Percentiles rank a stretch among this genome's conserved stretches.
These are phyloP conservation scores for Thamnophis sirtalis DNA, from an alignment of 2,113 vertebrate genomes.

Conservation along the genomic window DNA sequence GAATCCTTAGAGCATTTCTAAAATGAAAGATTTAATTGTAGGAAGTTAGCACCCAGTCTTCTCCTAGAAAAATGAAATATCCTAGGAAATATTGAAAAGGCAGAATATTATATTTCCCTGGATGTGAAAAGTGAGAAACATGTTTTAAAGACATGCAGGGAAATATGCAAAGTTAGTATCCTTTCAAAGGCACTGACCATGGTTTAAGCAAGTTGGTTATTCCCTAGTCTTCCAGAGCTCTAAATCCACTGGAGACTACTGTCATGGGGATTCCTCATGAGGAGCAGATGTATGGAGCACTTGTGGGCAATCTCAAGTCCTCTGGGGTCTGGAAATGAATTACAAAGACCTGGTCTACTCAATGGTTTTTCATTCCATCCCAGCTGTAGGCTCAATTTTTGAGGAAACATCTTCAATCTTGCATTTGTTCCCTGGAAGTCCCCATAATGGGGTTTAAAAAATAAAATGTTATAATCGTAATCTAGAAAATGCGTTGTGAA, in stretches of 20 bases:
- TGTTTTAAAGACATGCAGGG: too few relatives aligned
- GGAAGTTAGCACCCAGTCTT: too few relatives aligned
- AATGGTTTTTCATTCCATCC: neutral
- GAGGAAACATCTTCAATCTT: neutral
- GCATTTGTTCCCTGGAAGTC: neutral
- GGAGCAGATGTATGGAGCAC: neutral
- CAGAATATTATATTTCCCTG: too few relatives aligned
- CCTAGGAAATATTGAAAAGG: too few relatives aligned
- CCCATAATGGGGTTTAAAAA: neutral
- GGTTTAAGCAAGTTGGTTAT: neutral
- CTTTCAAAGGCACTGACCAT: neutral
- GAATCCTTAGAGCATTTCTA: neutral
- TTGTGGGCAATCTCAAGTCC: neutral
- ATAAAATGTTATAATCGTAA: neutral
- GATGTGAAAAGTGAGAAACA: too few relatives aligned
- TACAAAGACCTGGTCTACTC: neutral
- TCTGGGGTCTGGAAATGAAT: neutral
- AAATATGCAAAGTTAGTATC: neutral
- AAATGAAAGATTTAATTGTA: neutral
- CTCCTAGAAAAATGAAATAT: too few relatives aligned
- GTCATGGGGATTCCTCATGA: neutral
- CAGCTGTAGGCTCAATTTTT: neutral
- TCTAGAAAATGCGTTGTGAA: neutral
- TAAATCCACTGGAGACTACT: neutral
- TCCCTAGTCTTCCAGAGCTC: neutral